These are phyloP conservation scores for Muricea muricata DNA, from an alignment of 92 coral and sea anemone species.

Conservation along the genomic window DNA sequence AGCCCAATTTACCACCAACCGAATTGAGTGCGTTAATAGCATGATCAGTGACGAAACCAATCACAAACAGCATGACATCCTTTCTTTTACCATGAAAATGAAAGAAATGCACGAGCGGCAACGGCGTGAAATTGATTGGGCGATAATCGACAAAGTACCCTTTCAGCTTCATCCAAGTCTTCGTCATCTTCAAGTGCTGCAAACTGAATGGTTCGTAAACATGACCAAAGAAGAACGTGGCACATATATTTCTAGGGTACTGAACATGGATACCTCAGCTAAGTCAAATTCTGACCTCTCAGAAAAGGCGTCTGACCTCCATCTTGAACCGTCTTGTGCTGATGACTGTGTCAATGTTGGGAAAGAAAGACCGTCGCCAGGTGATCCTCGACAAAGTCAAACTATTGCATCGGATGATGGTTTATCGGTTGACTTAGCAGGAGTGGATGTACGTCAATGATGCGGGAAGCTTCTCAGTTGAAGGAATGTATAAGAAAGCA, in stretches of 20 bases:
- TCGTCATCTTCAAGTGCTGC: not conserved
- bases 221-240: not conserved
- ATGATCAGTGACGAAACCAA: conserved; percentile 20
- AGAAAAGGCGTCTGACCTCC: no score
- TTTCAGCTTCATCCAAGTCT: conserved; percentile 15
- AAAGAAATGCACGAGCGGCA: not conserved
- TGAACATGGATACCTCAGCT: not conserved
- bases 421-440: no score
- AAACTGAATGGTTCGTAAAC: not conserved
- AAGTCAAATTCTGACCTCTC: no score
- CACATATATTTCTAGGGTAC: not conserved
- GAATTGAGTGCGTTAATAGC: not conserved
- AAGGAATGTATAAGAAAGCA: not conserved
- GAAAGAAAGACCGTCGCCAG: no score
- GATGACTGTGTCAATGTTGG: no score
- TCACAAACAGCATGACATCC: conserved; percentile 12
- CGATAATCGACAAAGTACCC: conserved; percentile 20
- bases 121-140: not conserved
- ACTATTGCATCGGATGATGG: no score
- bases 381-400: no score
- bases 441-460: no score
- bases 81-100: conserved; percentile 9
- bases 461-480: no score
- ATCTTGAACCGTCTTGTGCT: no score
- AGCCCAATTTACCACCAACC: not conserved